A percentile compares a stretch with the other conserved stretches of the same genome.
These are phyloP conservation scores for Pycnonotus jocosus DNA, from an alignment of 2,113 vertebrate genomes.

Conservation along the genomic window DNA sequence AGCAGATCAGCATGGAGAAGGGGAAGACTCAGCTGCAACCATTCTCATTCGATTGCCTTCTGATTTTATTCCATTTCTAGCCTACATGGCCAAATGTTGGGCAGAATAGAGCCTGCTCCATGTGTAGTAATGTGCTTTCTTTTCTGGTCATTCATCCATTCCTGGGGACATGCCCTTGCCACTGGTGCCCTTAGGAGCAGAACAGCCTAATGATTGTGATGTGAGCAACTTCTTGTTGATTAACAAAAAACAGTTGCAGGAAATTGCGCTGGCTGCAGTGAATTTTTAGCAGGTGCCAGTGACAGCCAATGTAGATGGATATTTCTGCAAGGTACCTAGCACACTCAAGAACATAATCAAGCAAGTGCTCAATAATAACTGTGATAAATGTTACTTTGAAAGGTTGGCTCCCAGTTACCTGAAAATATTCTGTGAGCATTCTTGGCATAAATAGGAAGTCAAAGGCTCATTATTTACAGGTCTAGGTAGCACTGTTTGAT, in stretches of 20 bases:
- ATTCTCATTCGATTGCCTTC: not conserved
- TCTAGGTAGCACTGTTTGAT: not conserved
- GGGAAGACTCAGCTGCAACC: not conserved
- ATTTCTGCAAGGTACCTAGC: not conserved
- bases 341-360: not conserved
- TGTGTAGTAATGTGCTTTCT: not conserved
- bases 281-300: constrained; percentile 55
- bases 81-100: not conserved
- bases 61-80: not conserved
- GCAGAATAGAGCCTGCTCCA: not conserved
- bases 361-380: constrained; percentile 38
- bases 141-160: not conserved
- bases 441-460: constrained; percentile 27
- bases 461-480: constrained; percentile 47
- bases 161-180: not conserved
- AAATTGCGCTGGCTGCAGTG: constrained; percentile 35
- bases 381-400: constrained; percentile 38
- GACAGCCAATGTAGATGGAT: constrained; percentile 8
- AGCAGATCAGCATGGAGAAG: not conserved
- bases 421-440: constrained; percentile 18
- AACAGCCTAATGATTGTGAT: not conserved
- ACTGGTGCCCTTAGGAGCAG: constrained; percentile 4
- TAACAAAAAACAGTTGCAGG: constrained; percentile 55
- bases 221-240: constrained; percentile 3
- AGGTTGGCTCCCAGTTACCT: constrained; percentile 36